A percentile compares a stretch with the other conserved stretches of the same genome.
These are phyloP conservation scores for Palythoa heliodiscus DNA, from an alignment of 92 coral and sea anemone genomes.

Conservation along the genomic window DNA sequence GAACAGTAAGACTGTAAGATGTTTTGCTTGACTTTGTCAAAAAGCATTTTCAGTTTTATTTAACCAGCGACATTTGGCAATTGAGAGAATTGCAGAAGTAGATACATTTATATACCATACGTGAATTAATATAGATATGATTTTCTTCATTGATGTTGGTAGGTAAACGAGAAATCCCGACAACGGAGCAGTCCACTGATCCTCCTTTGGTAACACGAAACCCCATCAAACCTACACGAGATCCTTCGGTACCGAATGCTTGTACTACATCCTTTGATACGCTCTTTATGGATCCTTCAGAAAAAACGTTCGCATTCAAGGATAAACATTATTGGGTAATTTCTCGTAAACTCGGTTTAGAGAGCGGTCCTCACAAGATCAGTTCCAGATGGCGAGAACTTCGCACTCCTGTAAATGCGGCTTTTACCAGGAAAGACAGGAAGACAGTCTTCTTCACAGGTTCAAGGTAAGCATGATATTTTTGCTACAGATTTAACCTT, in stretches of 20 bases:
- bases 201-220: conserved; percentile 3
- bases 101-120: no score
- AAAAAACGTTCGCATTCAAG: conserved; percentile 69
- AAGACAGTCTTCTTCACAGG: conserved; percentile 70
- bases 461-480: conserved; percentile 47
- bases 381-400: conserved; percentile 70
- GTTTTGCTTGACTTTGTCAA: no score
- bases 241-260: conserved; percentile 21
- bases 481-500: neutral
- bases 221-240: conserved; percentile 26
- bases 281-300: conserved; percentile 44
- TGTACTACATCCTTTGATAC: conserved; percentile 58
- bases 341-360: conserved; percentile 50
- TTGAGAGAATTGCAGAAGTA: no score
- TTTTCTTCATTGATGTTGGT: no score
- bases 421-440: conserved; percentile 55
- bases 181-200: neutral
- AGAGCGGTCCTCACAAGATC: conserved; percentile 73
- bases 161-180: neutral
- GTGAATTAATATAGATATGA: no score
- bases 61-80: no score
- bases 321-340: conserved; percentile 69
- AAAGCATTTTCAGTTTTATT: no score
- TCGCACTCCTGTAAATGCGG: conserved; percentile 70
- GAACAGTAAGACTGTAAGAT: no score